Base-by-base conservation (phyloP, 2,797 vertebrate species). In the Urocyon cinereoargenteus region DNA sequence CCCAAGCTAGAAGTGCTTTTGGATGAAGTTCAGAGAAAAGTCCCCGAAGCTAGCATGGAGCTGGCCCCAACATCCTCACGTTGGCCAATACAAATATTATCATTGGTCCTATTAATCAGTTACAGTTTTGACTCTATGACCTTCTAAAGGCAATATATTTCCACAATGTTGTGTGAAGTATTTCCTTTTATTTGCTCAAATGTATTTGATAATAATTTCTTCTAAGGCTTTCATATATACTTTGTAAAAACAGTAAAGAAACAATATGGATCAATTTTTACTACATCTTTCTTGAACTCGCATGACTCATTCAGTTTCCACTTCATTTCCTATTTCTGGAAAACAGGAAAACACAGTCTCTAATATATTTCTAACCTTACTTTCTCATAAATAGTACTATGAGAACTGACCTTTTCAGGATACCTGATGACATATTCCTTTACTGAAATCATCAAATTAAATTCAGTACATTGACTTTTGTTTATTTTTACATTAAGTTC, bases 31-130 rank as follows among this genome's bases (percentile, higher is more conserved):
- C 96, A 97, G 93, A 98, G 97, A 92, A 97, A 96, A 97, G 78
- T 93, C 90, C 73, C 85, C 91, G 85, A 92, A 97, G 95, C 85
- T 96, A 94, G 92, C 62, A 78, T 59, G 68, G 90, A 96, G 72
- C 78, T 97, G 91, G 93, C 90, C 90, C 62, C 83, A 81, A 94
- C 72, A 92, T 90, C 73, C 61, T 94, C 28, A 16, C 36, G 49
- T 82, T 96, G 62, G 97, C 98, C 97, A 98, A 97, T 91, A 92
- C 82, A 98, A 98, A 98, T 98, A 98, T 98, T 98, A 94, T 97
- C 96, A 97, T 95, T 98, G 68, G 92, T 93, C 73, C 78, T 90
- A 95, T 98, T 97, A 97, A 98, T 97, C 72, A 95, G 53, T 62
- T 51, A 82, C 13, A 93, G 49, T 96, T 97, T 97, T 86, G 90